Base-by-base conservation (phyloP, 2,888 invertebrate species). In the Troides oblongomaculatus region DNA sequence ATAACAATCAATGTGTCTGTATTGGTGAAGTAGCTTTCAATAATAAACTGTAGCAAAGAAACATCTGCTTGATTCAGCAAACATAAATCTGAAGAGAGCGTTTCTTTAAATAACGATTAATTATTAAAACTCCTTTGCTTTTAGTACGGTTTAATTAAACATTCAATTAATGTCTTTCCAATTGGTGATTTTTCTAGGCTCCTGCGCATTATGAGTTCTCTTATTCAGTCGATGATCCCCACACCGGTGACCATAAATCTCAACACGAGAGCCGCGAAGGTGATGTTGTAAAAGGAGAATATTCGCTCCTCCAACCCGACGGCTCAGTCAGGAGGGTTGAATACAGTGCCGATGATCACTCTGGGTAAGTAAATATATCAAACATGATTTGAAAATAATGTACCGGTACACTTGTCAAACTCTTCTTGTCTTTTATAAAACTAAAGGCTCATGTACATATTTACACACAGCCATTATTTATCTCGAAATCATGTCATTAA, bases 131-230 rank as follows among this genome's bases (percentile, higher is more conserved):
- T 46, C 4, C 30, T 46, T 46, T 46, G 14, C 14, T 46, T 46
- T 46, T 43, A 8, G 43, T 10, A 1, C 8, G 4, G 46, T 46
- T 46, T 46, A 14, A 46, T 46, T 46, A 46, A 46, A 12, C 14
- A 46, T 46, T 46, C 18, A n/a, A 46, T 46, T 46, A n/a, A 0
- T 3, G n/a, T 53, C n/a, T 53, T 53, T 53, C n/a, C n/a, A 6
- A 6, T n/a, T 53, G 18, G n/a, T n/a, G 5, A 53, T 23, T 39
- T 75, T 72, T 0, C 72, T 46, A 92, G 92, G 89, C 91, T 70
- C 93, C 93, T 63, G 93, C 93, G 2, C 93, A 93, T 76, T 94
- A 94, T 81, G 93, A 93, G 76, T 94, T 93, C 84, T 93, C 93
- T 60, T 94, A 94, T 82, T 93, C 93, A 72, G 94, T 94, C 56